A percentile compares a stretch with the other conserved stretches of the same genome.
Evolutionary conservation across 2,113 vertebrate genomes (phyloP).

Genomic region (Thamnophis sirtalis): DNA sequence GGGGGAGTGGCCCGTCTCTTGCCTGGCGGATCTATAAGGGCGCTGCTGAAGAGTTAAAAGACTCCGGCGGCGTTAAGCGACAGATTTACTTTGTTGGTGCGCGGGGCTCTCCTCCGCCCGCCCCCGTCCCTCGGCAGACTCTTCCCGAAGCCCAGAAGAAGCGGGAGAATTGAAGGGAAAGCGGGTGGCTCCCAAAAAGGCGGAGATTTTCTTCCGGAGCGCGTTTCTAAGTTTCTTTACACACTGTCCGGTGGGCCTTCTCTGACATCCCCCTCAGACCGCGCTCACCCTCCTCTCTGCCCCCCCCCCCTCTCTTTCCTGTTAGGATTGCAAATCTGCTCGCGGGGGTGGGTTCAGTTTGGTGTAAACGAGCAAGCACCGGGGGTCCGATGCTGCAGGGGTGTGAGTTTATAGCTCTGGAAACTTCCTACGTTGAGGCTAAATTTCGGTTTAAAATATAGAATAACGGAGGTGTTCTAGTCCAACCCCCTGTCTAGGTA

Average conservation of each 20-base stretch:
- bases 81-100: neutral
- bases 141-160: neutral
- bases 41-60: neutral
- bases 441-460: neutral
- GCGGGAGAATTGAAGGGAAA: neutral
- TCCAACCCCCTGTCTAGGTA: no score
- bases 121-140: neutral
- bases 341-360: neutral
- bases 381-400: neutral
- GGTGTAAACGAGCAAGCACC: neutral
- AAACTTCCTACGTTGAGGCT: neutral
- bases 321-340: neutral
- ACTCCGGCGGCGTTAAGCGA: neutral
- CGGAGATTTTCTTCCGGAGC: neutral
- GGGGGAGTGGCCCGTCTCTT: neutral
- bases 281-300: neutral
- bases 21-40: neutral
- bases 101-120: neutral
- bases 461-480: no score
- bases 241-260: neutral
- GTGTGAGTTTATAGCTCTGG: neutral
- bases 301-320: neutral
- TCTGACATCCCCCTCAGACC: neutral
- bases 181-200: neutral
- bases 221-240: neutral